phyloP scores from a whole-genome alignment of 2,797 vertebrate genomes.

The Xenentodon cancila region DNA sequence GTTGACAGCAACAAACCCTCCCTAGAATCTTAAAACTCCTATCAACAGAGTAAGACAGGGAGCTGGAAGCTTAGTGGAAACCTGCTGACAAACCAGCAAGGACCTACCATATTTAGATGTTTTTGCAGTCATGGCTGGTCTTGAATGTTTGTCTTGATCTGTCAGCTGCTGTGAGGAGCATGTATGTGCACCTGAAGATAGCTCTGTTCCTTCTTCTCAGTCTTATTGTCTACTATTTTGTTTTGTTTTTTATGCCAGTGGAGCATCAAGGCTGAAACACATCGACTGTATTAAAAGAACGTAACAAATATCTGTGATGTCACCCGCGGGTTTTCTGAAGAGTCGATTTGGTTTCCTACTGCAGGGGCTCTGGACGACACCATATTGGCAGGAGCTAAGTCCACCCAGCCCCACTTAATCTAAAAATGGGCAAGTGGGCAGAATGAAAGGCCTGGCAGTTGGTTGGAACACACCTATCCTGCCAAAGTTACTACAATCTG shows the following conservation, averaged over 20 bases:
- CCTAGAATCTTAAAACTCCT: slow-evolving; percentile 3
- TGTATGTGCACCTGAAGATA: slow-evolving; percentile 28
- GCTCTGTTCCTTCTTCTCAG: slow-evolving; percentile 7
- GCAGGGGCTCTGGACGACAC: too few species aligned
- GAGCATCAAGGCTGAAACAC: background rate
- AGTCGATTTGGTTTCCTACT: too few species aligned
- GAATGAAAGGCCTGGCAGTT: too few species aligned
- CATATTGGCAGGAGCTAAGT: too few species aligned
- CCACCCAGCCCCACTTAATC: too few species aligned
- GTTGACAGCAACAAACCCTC: too few species aligned
- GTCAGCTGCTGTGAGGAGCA: slow-evolving; percentile 28
- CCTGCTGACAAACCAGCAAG: slow-evolving; percentile 5
- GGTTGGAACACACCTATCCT: too few species aligned
- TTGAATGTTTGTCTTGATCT: slow-evolving; percentile 33
- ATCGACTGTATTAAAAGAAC: slow-evolving; percentile 3
- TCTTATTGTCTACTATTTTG: slow-evolving; percentile 22
- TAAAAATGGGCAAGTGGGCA: too few species aligned
- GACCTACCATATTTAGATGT: slow-evolving; percentile 17
- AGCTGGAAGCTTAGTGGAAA: slow-evolving; percentile 4
- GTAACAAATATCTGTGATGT: slow-evolving; percentile 6
- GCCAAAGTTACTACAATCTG: too few species aligned
- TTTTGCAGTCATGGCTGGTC: slow-evolving; percentile 28
- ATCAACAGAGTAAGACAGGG: slow-evolving; percentile 1
- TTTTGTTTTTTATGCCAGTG: slow-evolving; percentile 2
- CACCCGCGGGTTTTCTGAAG: too few species aligned